Evolutionary conservation across 1,140 invertebrate species (phyloP).

Genomic region (Drosophila sucinea): DNA sequence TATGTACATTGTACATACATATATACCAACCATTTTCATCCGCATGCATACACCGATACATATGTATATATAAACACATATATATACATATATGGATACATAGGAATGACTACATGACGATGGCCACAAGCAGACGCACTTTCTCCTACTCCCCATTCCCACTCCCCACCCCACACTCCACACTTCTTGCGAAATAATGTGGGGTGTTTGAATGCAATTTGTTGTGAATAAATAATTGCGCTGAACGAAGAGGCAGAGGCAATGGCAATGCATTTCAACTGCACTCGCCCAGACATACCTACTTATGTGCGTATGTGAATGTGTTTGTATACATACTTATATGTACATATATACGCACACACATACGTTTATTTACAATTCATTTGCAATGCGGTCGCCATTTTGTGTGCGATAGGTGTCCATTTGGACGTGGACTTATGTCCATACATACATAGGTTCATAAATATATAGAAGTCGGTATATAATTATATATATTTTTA

Average conservation of each 20-base stretch:
- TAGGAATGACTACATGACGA: conserved; percentile 4
- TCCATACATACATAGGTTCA: background rate
- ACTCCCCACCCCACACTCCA: background rate
- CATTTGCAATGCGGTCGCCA: conserved; percentile 17
- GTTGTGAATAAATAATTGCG: conserved; percentile 38
- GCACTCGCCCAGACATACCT: conserved; percentile 8
- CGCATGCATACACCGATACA: background rate
- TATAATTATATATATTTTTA: conserved; percentile 15
- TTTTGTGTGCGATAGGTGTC: conserved; percentile 14
- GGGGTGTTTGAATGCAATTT: conserved; percentile 37
- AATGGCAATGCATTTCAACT: conserved; percentile 11
- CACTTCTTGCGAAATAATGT: background rate
- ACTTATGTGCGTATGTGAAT: conserved; percentile 3
- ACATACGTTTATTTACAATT: conserved; percentile 14
- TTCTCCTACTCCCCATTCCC: background rate
- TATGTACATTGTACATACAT: conserved; percentile 1
- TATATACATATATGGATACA: background rate
- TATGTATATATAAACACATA: background rate
- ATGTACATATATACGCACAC: background rate
- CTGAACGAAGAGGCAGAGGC: background rate
- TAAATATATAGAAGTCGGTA: background rate
- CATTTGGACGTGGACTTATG: background rate
- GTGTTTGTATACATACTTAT: background rate
- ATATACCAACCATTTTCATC: background rate
- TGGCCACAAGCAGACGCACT: conserved; percentile 15